phyloP scores from a whole-genome alignment of 2,888 invertebrate genomes.

The Stenodera caucasica region DNA sequence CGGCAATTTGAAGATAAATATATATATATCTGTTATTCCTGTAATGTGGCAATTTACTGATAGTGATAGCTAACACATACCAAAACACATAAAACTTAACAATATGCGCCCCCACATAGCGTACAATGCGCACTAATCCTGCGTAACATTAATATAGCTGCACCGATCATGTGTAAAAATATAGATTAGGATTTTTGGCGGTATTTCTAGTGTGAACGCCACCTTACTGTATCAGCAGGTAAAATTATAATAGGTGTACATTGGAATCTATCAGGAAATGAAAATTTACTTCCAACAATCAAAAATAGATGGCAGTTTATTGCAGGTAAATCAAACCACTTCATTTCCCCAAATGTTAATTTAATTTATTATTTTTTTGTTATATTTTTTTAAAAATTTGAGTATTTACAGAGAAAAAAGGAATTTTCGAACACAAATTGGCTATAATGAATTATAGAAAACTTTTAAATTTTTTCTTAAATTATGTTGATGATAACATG shows the following conservation, averaged over 20 bases:
- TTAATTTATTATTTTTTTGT: background rate
- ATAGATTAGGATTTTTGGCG: conserved; percentile 37
- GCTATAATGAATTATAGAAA: background rate
- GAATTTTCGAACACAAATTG: conserved; percentile 2
- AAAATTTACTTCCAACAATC: background rate
- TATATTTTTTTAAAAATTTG: too few relatives aligned
- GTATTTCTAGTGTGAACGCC: conserved; percentile 11
- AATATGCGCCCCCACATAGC: conserved; percentile 31
- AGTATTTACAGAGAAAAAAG: background rate
- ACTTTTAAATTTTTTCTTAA: background rate
- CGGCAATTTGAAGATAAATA: background rate
- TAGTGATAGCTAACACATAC: background rate
- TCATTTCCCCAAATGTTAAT: too few relatives aligned
- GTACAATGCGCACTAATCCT: conserved; percentile 32
- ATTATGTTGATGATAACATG: conserved; percentile 33
- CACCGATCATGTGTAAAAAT: conserved; percentile 45
- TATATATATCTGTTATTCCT: background rate
- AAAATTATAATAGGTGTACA: background rate
- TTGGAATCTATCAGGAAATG: background rate
- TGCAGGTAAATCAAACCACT: background rate
- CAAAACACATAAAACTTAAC: background rate
- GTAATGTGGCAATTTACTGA: conserved; percentile 3
- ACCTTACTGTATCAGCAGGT: conserved; percentile 8
- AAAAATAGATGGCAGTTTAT: background rate
- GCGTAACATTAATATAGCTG: conserved; percentile 31